Base-by-base conservation (phyloP, 2,888 invertebrate species). In the Noctua fimbriata region DNA sequence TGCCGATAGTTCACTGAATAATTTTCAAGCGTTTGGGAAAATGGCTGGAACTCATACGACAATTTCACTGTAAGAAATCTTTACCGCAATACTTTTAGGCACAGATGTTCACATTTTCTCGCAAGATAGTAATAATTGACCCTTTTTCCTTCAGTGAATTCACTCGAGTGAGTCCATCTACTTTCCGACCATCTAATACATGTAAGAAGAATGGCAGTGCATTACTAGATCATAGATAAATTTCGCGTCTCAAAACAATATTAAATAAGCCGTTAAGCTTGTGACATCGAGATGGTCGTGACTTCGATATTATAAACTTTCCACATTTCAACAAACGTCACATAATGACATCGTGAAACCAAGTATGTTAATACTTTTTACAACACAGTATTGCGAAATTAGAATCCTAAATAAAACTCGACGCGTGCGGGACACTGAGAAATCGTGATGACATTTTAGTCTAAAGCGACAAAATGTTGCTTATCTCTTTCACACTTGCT, bases 131-230 rank as follows among this genome's bases (percentile, higher is more conserved):
- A 24, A 73, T 85, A 85, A 85, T 84, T 85, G 85, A 87, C 87
- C 75, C 3, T 14, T 58, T 72, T 72, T 71, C 18, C 21, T 58
- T 41, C 67, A 60, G 70, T 55, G 60, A 55, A 69, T 4, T 28
- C 10, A 41, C 41, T 41, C 75, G 52, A 65, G 49, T 73, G 28
- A 63, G 32, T 60, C 47, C 63, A 71, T 58, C 49, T 63, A 80
- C 66, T 76, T 82, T 76, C 18, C 47, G 36, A 63, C 67, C 63
- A 71, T 80, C 44, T 77, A 55, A 80, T 73, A 86, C 73, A 76
- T 49, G 66, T 72, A 78, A 78, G 58, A 87, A 67, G 52, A 76
- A 60, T 86, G 88, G 87, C 88, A 86, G 86, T 87, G 78, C 73
- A 74, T 49, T 85, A 76, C 65, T 85, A 79, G 52, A 69, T 65